Base-by-base conservation (phyloP, 2,888 invertebrate genomes). In the Hemithea aestivaria region DNA sequence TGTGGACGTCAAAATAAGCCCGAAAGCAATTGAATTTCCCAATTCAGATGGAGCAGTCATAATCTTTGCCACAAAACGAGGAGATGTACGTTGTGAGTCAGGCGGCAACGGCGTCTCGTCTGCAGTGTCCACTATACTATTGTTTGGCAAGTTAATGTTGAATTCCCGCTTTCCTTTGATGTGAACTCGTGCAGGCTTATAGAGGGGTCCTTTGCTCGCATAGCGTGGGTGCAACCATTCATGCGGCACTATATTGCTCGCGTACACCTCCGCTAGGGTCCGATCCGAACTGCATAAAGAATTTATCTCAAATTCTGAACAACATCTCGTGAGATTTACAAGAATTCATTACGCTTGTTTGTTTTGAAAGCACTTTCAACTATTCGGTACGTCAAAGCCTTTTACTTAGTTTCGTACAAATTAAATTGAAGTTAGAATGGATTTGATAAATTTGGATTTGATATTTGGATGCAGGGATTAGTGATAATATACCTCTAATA, bases 141-240 rank as follows among this genome's bases (percentile, higher is more conserved):
- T 58, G 65, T 72, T 67, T 65, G 61, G 58, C 51, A 65, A 72
- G 72, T 71, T 71, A 64, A 65, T 72, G 70, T 74, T 71, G 68
- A 74, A 75, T 70, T 63, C 62, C 59, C 58, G 50, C 53, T 58
- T 65, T 62, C 62, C 80, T 82, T 82, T 82, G 81, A 83, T 77
- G 80, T 80, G 65, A 69, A 65, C 54, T 58, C 62, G 70, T 66
- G 66, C 67, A 59, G 58, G 65, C 56, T 66, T 66, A 70, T 68
- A 63, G 68, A 66, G 65, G 60, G 62, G 63, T 67, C 72, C 75
- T 73, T 73, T 73, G 72, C 72, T 66, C 65, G 63, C 66, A 66
- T 66, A 66, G 65, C 66, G 65, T 58, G 56, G 66, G 61, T 73
- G 73, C 67, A 77, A 49, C 66, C 74, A 74, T 66, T 72, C 75